Base-by-base conservation (phyloP, 2,888 invertebrate species). In the Thysanoteuthis rhombus region DNA sequence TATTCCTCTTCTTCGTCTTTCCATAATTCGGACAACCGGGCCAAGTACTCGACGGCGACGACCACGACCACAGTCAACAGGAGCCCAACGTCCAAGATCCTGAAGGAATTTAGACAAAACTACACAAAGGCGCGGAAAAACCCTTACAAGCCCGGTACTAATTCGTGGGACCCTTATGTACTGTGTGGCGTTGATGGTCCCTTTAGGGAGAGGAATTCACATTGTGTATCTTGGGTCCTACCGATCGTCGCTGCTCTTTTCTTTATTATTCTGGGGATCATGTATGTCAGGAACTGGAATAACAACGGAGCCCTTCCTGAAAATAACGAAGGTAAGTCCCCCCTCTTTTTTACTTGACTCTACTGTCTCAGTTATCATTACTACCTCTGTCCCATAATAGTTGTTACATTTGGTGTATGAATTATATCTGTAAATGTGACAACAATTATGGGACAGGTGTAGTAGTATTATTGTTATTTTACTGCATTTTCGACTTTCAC, bases 251-350 rank as follows among this genome's bases (percentile, higher is more conserved):
- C 95, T 47, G 95, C 94, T 38, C 93, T 96, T 45, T 96, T 96
- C 93, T 96, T 96, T 94, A 93, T 95, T 91, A 94, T 94, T n/a
- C 94, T 96, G 42, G 95, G 95, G 90, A 93, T 95, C n/a, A 94
- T 95, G 42, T 96, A 96, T 94, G 93, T 95, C 25, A 25, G 91
- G 12, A 91, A 91, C 40, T 91, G 91, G 91, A 40, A 39, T 42
- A 42, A 91, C 40, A 39, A 39, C 40, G 42, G 28, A 32, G 32
- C 42, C 91, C 42, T 42, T 91, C 91, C 91, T 36, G 91, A 91
- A n/a, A 91, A 91, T 42, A 91, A 91, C 42, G 32, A 91, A 91
- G 91, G 91, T 91, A 32, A 91, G 91, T 40, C 8, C 16, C 3
- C 12, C 5, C 22, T 42, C 16, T 42, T 42, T 42, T 42, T 42